These are phyloP conservation scores for Philopedon plagiatum DNA, from an alignment of 2,888 invertebrate genomes.

Conservation along the genomic window DNA sequence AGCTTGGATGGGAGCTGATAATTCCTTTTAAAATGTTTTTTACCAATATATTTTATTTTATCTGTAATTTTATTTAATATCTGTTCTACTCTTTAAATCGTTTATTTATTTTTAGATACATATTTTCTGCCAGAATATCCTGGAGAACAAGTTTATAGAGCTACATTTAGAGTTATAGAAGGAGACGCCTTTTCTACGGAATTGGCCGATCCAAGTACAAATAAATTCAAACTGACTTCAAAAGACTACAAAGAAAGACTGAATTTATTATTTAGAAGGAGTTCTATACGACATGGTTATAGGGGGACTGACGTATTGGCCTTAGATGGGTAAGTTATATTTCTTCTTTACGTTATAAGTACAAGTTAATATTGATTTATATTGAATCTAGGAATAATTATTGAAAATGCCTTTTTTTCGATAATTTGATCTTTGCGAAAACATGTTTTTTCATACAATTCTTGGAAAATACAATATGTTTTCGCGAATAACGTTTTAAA, in stretches of 20 bases:
- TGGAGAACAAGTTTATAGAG: constrained; percentile 87
- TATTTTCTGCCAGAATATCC: constrained; percentile 80
- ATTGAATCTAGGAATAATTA: too few species aligned
- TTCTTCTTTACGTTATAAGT: too few species aligned
- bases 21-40: too few species aligned
- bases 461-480: too few species aligned
- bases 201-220: constrained; percentile 77
- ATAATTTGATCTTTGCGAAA: too few species aligned
- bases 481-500: too few species aligned
- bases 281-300: constrained; percentile 82
- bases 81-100: not conserved
- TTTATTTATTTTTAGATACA: constrained; percentile 74
- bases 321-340: constrained; percentile 81
- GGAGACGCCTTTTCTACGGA: constrained; percentile 81
- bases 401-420: too few species aligned
- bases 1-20: too few species aligned
- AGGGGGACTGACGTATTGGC: constrained; percentile 86
- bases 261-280: constrained; percentile 81
- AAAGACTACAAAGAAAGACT: constrained; percentile 83
- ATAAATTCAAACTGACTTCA: constrained; percentile 81
- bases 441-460: too few species aligned
- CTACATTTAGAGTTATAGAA: constrained; percentile 80
- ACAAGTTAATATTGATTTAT: too few species aligned
- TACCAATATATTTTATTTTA: too few species aligned
- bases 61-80: too few species aligned